Evolutionary conservation across 1,140 invertebrate genomes (phyloP), one percentile per base, ranked within the genome.

Genomic region (Vanessa atalanta): DNA sequence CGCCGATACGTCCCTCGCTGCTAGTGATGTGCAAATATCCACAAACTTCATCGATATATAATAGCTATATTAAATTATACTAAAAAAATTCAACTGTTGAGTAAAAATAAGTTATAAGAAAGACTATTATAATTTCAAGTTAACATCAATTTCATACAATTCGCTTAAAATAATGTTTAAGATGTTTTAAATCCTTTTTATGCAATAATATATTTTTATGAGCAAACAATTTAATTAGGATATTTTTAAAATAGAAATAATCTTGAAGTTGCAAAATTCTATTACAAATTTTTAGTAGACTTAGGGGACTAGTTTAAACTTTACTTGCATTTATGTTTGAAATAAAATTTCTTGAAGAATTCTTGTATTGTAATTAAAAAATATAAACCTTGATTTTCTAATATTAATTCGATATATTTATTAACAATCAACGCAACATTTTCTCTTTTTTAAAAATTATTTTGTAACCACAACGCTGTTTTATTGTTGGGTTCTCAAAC

Each of bases 1-100:
- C 37, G 57, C 57, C 55, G 57, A 43, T n/a, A 55, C 23, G 57
- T 60, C 26, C 57, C 57, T 57, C 20, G n/a, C 51, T 51, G 5
- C 15, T 61, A 61, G 57, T 61, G 57, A 61, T 37, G 57, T 61
- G 12, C 15, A 12, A 1, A 7, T 61, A 31, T 31, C 14, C 3
- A 61, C 12, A 15, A 15, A 61, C 14, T 61, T 61, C 13, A 61
- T 61, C 57, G 57, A 61, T n/a, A 61, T 31, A 31, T 37, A 12
- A 26, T 20, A 3, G 0, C 16, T 4, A 15, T 43, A 43, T 43
- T 43, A 0, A 43, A 43, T 43, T 0, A 43, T 43, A 9, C 31
- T 37, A 5, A 37, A 37, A 20, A 20, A 20, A 20, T 20, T 20
- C 9, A 43, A 43, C 37, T 9, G 3, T 43, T 43, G 6, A 43